Percentiles rank a stretch among this genome's conserved stretches.
phyloP scores from a whole-genome alignment of 2,113 vertebrate genomes.

The Nesoenas mayeri region DNA sequence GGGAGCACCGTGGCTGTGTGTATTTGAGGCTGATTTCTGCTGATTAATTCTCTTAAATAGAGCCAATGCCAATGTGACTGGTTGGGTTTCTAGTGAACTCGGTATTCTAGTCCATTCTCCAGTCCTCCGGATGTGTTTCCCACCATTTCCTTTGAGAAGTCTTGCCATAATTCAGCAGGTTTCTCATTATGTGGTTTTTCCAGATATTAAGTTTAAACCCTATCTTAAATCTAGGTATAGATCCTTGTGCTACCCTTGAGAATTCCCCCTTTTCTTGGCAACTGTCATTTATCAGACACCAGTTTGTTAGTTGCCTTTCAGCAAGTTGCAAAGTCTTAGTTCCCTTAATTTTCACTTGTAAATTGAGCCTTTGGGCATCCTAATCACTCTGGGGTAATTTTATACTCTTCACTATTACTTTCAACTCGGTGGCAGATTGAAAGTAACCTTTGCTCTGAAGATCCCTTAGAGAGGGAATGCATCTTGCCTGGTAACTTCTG shows the following conservation, averaged over 20 bases:
- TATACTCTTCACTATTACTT: not conserved
- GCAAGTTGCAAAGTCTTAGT: not conserved
- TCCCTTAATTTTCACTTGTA: not conserved
- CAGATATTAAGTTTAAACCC: not conserved
- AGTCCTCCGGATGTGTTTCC: not conserved
- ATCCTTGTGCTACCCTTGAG: not conserved
- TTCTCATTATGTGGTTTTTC: not conserved
- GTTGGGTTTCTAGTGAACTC: not conserved
- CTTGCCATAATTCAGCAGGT: not conserved
- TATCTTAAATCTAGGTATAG: not conserved
- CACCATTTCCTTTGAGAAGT: not conserved
- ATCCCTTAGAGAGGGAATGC: not conserved
- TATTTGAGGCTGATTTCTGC: not conserved
- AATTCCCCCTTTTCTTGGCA: not conserved
- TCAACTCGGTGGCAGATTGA: not conserved
- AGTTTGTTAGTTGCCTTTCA: not conserved
- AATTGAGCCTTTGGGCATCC: not conserved
- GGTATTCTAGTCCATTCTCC: not conserved
- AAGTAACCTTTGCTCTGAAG: not conserved
- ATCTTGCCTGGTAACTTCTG: not conserved
- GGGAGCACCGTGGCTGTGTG: fast-evolving
- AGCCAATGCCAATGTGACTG: not conserved
- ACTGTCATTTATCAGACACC: not conserved
- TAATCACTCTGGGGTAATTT: not conserved
- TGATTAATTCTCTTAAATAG: not conserved